These are phyloP conservation scores for Pseudomyrmex gracilis DNA, from an alignment of 1,140 invertebrate genomes.

Conservation along the genomic window DNA sequence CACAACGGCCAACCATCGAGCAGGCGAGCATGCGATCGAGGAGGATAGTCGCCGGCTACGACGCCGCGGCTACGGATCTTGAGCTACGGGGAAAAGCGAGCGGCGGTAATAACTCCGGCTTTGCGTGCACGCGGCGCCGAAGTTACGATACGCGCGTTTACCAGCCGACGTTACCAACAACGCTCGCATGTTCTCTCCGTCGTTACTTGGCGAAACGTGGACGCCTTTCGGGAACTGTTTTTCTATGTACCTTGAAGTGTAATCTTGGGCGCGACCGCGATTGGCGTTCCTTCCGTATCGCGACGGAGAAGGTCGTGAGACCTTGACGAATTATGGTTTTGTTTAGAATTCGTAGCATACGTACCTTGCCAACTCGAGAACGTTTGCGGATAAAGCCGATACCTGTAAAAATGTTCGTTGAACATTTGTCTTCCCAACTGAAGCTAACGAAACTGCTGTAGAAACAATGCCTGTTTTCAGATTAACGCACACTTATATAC, in stretches of 20 bases:
- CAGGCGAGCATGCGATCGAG: conserved; percentile 73
- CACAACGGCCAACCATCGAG: conserved; percentile 83
- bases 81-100: not conserved
- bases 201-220: conserved; percentile 84
- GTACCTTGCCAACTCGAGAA: not conserved
- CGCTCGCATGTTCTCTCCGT: conserved; percentile 71
- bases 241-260: conserved; percentile 77
- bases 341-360: not conserved
- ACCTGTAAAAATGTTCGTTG: not conserved
- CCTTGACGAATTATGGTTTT: conserved; percentile 8
- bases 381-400: conserved; percentile 43
- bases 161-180: conserved; percentile 12
- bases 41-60: not conserved
- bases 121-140: too few relatives aligned
- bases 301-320: conserved; percentile 17
- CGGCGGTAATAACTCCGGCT: not conserved
- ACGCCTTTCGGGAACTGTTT: conserved; percentile 83
- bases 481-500: too few relatives aligned
- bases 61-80: not conserved
- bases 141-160: too few relatives aligned
- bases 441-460: conserved; percentile 32
- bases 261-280: conserved; percentile 60
- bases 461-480: not conserved
- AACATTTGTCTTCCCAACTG: conserved; percentile 23
- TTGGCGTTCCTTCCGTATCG: conserved; percentile 49